phyloP scores from a whole-genome alignment of 1,140 invertebrate genomes.

The Lordiphosa collinella region DNA sequence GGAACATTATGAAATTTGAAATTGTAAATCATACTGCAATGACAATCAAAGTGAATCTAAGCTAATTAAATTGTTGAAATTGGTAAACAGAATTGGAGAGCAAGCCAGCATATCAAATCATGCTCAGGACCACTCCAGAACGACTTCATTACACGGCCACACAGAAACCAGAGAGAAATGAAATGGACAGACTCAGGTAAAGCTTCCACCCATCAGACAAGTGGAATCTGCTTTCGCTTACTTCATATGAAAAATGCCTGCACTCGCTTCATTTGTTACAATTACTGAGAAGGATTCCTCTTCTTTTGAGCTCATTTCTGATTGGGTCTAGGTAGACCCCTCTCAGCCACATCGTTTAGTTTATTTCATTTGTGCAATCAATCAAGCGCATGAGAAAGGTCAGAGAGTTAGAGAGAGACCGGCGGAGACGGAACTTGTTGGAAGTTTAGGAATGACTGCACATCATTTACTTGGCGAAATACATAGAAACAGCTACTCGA shows the following conservation, averaged over 20 bases:
- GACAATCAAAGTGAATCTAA: conserved; percentile 21
- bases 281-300: conserved; percentile 22
- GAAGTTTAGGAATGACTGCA: conserved; percentile 37
- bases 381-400: conserved; percentile 53
- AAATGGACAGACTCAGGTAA: background rate
- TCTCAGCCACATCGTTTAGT: conserved; percentile 21
- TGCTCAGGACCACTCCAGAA: conserved; percentile 34
- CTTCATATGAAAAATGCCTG: conserved; percentile 27
- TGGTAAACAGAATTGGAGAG: conserved; percentile 16
- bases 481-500: background rate
- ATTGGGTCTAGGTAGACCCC: conserved; percentile 35
- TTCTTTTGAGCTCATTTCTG: conserved; percentile 34
- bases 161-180: background rate
- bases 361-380: conserved; percentile 53
- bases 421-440: conserved; percentile 25
- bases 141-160: conserved; percentile 35
- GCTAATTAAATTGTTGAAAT: conserved; percentile 38
- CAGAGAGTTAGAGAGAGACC: conserved; percentile 24
- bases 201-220: conserved; percentile 1
- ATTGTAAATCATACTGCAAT: conserved; percentile 3
- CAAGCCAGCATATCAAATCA: conserved; percentile 28
- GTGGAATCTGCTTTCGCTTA: background rate
- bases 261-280: conserved; percentile 52
- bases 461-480: conserved; percentile 27
- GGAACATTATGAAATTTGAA: conserved; percentile 7